phyloP scores from a whole-genome alignment of 2,888 invertebrate species.

The Coleophora flavipennella region DNA sequence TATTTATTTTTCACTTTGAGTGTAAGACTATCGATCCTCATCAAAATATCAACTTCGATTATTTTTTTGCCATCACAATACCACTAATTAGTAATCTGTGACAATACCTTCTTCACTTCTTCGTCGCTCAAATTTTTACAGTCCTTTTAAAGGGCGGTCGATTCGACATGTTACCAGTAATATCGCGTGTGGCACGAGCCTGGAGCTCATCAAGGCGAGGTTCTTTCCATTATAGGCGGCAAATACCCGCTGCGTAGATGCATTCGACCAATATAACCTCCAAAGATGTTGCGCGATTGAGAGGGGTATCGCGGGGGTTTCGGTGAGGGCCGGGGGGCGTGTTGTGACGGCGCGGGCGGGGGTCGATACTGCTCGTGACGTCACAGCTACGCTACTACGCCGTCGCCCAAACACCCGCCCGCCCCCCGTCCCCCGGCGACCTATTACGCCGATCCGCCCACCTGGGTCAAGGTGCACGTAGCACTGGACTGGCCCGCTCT shows the following conservation, averaged over 20 bases:
- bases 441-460: conserved; percentile 62
- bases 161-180: conserved; percentile 16
- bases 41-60: no score
- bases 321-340: conserved; percentile 35
- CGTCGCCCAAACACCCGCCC: conserved; percentile 57
- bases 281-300: conserved; percentile 15
- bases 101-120: no score
- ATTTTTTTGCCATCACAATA: no score
- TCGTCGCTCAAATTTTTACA: no score
- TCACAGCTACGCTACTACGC: conserved; percentile 67
- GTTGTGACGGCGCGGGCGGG: conserved; percentile 54
- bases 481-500: conserved; percentile 26
- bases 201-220: conserved; percentile 35
- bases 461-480: conserved; percentile 67
- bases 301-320: conserved; percentile 21
- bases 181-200: conserved; percentile 16
- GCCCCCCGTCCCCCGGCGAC: conserved; percentile 46
- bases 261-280: conserved; percentile 49
- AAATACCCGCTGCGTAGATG: conserved; percentile 53
- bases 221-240: conserved; percentile 49
- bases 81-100: no score
- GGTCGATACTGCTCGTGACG: conserved; percentile 67
- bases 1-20: no score
- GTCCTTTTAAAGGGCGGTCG: neutral
- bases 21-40: no score